Conservation (phyloP, 2,113 vertebrate genomes). For the Psettodes erumei region DNA sequence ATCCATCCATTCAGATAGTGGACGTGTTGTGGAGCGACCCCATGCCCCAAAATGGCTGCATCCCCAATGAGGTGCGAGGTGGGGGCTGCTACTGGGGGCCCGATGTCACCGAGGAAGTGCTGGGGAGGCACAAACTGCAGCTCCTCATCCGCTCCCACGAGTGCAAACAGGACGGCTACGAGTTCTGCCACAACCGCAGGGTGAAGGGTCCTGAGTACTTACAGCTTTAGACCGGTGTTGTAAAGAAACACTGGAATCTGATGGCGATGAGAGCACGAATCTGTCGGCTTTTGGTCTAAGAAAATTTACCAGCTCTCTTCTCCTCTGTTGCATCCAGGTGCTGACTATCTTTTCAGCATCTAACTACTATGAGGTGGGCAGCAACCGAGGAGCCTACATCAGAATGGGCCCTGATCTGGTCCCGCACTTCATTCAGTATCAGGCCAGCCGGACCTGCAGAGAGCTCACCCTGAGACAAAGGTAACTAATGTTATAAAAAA, state of each 20-base stretch:
- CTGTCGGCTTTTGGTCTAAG: background rate
- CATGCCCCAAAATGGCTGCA: constrained; percentile 89
- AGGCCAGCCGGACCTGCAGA: constrained; percentile 85
- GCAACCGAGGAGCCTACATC: constrained; percentile 94
- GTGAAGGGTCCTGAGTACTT: constrained; percentile 77
- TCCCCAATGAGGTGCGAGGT: constrained; percentile 86
- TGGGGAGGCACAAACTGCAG: constrained; percentile 86
- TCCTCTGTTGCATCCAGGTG: constrained; percentile 80
- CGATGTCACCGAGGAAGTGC: constrained; percentile 85
- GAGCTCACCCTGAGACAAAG: constrained; percentile 91
- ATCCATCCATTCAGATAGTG: constrained; percentile 80
- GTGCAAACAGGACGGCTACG: constrained; percentile 94
- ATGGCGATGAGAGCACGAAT: background rate
- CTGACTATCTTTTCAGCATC: constrained; percentile 98
- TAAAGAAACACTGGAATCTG: background rate
- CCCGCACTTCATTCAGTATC: constrained; percentile 92
- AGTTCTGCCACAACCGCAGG: constrained; percentile 91
- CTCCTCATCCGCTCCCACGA: constrained; percentile 94
- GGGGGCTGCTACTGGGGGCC: constrained; percentile 94
- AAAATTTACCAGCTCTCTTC: background rate
- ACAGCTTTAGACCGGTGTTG: background rate
- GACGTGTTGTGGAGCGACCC: constrained; percentile 95
- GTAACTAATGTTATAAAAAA: constrained; percentile 34
- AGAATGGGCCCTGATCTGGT: constrained; percentile 88
- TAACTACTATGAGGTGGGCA: constrained; percentile 94